These are phyloP conservation scores for Toxonevra muliebris DNA, from an alignment of 2,888 invertebrate species.

Conservation along the genomic window DNA sequence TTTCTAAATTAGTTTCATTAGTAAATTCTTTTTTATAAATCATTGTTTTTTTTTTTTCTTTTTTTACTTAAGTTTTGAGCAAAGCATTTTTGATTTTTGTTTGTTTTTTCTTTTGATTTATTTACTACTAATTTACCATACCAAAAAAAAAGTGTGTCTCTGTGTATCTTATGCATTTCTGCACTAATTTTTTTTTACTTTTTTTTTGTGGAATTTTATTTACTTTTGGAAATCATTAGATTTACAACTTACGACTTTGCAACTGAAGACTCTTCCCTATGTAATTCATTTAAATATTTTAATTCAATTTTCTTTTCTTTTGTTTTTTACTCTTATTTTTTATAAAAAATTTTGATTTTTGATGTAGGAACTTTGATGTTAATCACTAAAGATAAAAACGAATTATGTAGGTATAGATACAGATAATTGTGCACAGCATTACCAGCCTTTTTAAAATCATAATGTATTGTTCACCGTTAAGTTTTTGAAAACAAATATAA, in stretches of 20 bases:
- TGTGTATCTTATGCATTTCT: constrained; percentile 26
- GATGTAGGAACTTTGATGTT: constrained; percentile 62
- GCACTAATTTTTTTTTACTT: constrained; percentile 4
- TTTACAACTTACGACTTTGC: constrained; percentile 15
- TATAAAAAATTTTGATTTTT: constrained; percentile 35
- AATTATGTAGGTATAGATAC: constrained; percentile 4
- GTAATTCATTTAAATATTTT: not conserved
- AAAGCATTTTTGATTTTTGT: constrained; percentile 42
- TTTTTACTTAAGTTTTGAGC: constrained; percentile 46
- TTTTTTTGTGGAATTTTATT: constrained; percentile 33
- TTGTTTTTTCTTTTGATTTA: constrained; percentile 26
- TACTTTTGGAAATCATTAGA: constrained; percentile 33
- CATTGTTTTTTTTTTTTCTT: constrained; percentile 24
- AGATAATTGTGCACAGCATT: not conserved
- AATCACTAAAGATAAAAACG: constrained; percentile 56
- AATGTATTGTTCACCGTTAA: too few relatives aligned
- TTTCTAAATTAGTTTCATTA: constrained; percentile 13
- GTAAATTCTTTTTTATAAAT: constrained; percentile 33
- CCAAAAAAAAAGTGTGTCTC: constrained; percentile 15
- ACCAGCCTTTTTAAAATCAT: not conserved
- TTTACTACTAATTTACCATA: constrained; percentile 26
- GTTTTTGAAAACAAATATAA: too few relatives aligned
- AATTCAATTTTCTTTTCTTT: constrained; percentile 11
- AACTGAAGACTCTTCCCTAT: constrained; percentile 32
- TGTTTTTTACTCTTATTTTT: constrained; percentile 20